Evolutionary conservation across 2,888 invertebrate species (phyloP), one percentile per base, ranked within the genome.

Genomic region (Icerya purchasi): DNA sequence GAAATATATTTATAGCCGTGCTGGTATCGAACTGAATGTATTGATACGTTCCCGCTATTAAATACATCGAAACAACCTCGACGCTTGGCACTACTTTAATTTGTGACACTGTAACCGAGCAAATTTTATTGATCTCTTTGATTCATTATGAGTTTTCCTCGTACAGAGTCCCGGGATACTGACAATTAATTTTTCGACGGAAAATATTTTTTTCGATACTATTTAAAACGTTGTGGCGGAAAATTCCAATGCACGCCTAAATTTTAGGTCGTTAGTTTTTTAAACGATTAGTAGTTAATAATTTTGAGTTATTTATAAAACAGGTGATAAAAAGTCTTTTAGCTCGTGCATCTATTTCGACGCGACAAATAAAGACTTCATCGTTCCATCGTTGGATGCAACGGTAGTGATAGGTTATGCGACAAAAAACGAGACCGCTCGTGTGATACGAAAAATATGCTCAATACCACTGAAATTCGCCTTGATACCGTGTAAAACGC

Each of bases 381-480:
- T 36, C 36, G 36, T 14, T 36, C 14, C 36, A 8, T 36, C 8
- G 5, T 14, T 36, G 14, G 36, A 36, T 36, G 36, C 14, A 14
- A 14, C 14, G 8, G 36, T 36, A 5, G 14, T 8, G 5, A 14
- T 36, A 14, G 36, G 8, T 14, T 36, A 36, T 36, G 14, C 14
- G 36, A 36, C 36, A 8, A 36, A 36, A 36, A 36, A 36, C 14
- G 36, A 36, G 14, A 36, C 36, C 8, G 8, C 36, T 14, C 36
- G 14, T 8, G 36, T 36, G 5, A 14, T 14, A 22, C 53, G 54
- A 5, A 24, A 54, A 58, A 2, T 5, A n/a, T 10, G 8, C 54
- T 51, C 20, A 52, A 20, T 60, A 3, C 23, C 51, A n/a, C 21
- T 52, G 20, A 56, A 19, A 56, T 56, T 60, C 3, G 22, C 56